phyloP scores from a whole-genome alignment of 2,797 vertebrate species.

The Botia almorhae region DNA sequence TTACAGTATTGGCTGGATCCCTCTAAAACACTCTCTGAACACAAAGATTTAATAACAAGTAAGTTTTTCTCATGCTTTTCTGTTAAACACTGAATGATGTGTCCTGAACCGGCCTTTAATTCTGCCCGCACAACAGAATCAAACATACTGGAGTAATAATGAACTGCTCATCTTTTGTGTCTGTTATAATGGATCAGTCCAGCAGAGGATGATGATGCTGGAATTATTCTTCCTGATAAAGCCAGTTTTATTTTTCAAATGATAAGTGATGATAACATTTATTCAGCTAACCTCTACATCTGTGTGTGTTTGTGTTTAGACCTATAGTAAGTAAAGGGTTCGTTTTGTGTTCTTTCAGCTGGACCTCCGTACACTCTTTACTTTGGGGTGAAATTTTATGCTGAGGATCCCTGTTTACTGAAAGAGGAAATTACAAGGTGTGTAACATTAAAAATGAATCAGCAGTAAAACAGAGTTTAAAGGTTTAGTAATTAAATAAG shows the following conservation, averaged over 20 bases:
- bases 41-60: conserved; percentile 90
- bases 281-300: neutral
- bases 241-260: conserved; percentile 11
- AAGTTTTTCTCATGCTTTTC: conserved; percentile 68
- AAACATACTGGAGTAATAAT: conserved; percentile 17
- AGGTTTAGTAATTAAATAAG: neutral
- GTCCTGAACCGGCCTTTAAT: neutral
- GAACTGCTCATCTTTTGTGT: neutral
- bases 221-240: conserved; percentile 29
- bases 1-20: conserved; percentile 88
- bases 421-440: conserved; percentile 92
- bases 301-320: conserved; percentile 29
- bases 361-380: conserved; percentile 89
- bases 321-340: neutral
- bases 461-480: no score
- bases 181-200: conserved; percentile 39
- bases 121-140: neutral
- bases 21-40: conserved; percentile 85
- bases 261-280: conserved; percentile 8
- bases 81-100: neutral
- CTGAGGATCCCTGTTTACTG: conserved; percentile 87
- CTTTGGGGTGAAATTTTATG: conserved; percentile 90
- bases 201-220: neutral
- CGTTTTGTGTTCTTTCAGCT: conserved; percentile 68
- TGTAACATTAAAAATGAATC: neutral